These are phyloP conservation scores for Spodoptera litura DNA, from an alignment of 1,140 invertebrate genomes.

Conservation along the genomic window DNA sequence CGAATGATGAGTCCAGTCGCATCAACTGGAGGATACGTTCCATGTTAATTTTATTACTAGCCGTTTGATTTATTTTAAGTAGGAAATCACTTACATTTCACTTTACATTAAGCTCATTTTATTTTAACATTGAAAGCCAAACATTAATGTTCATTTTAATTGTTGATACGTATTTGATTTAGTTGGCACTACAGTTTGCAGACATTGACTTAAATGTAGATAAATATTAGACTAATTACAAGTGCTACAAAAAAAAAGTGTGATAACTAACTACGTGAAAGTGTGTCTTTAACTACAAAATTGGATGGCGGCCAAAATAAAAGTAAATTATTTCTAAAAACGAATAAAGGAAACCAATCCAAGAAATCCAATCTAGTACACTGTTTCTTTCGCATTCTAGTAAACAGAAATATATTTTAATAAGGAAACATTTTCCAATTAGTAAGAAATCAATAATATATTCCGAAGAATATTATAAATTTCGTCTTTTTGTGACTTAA, in stretches of 20 bases:
- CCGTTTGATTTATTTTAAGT: neutral
- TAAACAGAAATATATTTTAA: too few species aligned
- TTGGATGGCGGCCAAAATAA: neutral
- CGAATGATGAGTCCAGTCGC: slow-evolving; percentile 92
- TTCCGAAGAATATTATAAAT: too few species aligned
- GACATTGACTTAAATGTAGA: neutral
- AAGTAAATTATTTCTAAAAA: neutral
- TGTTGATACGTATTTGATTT: too few species aligned
- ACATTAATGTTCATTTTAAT: neutral
- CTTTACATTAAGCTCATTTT: neutral
- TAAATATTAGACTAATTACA: neutral
- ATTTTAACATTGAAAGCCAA: slow-evolving; percentile 1
- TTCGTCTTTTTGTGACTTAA: too few species aligned
- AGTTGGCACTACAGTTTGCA: neutral
- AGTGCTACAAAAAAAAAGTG: neutral
- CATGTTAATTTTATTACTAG: neutral
- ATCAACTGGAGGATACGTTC: slow-evolving; percentile 87
- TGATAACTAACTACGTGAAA: slow-evolving; percentile 17
- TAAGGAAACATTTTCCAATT: too few species aligned
- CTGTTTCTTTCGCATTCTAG: too few species aligned
- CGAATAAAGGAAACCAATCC: neutral
- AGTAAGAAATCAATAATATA: too few species aligned
- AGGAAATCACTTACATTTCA: too few species aligned
- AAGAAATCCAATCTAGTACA: too few species aligned
- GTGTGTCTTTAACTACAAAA: neutral